Evolutionary conservation across 2,113 vertebrate genomes (phyloP).

Genomic region (Ciconia maguari): DNA sequence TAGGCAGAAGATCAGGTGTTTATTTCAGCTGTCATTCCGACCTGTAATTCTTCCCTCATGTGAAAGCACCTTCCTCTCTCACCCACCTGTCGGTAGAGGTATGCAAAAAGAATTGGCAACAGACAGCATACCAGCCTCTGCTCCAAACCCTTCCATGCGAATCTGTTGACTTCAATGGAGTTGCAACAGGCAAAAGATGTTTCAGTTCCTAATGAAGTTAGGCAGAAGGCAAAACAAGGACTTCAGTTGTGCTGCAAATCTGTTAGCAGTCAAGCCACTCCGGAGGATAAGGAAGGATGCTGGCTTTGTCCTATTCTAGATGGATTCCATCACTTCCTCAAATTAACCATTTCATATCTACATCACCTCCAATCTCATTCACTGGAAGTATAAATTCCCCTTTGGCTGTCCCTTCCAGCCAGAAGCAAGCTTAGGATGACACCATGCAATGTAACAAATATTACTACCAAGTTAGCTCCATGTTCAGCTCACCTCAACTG

Average conservation of each 20-base stretch:
- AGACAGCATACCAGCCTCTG: background rate
- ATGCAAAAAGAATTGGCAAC: background rate
- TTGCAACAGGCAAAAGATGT: background rate
- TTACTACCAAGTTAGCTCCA: background rate
- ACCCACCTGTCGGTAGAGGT: background rate
- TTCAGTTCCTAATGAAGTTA: background rate
- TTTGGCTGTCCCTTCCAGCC: background rate
- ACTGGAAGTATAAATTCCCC: background rate
- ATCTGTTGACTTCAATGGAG: background rate
- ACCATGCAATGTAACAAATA: background rate
- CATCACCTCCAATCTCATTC: background rate
- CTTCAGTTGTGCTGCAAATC: background rate
- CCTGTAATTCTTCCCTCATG: background rate
- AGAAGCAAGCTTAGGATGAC: background rate
- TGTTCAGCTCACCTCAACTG: background rate
- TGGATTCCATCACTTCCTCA: background rate
- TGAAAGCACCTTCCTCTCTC: background rate
- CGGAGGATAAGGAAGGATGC: background rate
- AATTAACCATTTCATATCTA: background rate
- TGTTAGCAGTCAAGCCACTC: background rate
- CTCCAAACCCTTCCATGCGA: background rate
- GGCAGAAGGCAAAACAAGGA: background rate
- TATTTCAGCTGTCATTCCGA: background rate
- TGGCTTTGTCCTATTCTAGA: background rate
- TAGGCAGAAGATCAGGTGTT: background rate